Conservation (phyloP, 2,888 invertebrate species). For the Lissocephala sabroskyi region DNA sequence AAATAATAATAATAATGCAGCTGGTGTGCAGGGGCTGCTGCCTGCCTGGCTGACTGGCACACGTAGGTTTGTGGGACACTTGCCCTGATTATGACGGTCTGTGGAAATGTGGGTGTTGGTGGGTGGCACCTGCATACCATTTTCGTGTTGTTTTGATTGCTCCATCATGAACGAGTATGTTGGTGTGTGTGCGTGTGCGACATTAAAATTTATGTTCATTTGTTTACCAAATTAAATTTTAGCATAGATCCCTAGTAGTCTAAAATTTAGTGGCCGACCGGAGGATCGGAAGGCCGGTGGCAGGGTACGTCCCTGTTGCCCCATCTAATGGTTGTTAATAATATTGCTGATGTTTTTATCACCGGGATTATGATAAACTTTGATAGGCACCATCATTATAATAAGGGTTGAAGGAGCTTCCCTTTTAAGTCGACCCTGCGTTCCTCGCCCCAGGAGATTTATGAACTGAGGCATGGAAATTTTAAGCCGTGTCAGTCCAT, state of each 20-base stretch:
- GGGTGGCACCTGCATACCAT: conserved; percentile 6
- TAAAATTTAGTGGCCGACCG: neutral
- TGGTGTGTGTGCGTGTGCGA: conserved; percentile 10
- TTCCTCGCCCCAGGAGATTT: no score
- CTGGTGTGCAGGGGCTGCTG: neutral
- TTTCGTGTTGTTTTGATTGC: conserved; percentile 35
- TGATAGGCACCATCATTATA: no score
- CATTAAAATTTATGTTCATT: conserved; percentile 49
- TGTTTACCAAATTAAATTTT: conserved; percentile 34
- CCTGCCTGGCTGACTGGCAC: conserved; percentile 14
- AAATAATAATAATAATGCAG: conserved; percentile 59
- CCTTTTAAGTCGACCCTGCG: no score
- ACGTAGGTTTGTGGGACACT: conserved; percentile 59
- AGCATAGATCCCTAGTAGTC: conserved; percentile 25
- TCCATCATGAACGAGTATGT: no score
- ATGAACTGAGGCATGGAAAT: no score
- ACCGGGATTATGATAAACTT: neutral
- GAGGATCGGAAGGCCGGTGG: neutral
- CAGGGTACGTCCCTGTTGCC: neutral
- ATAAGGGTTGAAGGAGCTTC: no score
- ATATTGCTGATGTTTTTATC: conserved; percentile 4
- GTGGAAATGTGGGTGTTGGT: conserved; percentile 29
- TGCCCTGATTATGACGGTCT: conserved; percentile 55
- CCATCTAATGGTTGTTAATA: conserved; percentile 11
- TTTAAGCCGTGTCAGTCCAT: no score